Percentiles rank a stretch among this genome's conserved stretches.
phyloP scores from a whole-genome alignment of 1,140 invertebrate species.

The Zaprionus kolodkinae region DNA sequence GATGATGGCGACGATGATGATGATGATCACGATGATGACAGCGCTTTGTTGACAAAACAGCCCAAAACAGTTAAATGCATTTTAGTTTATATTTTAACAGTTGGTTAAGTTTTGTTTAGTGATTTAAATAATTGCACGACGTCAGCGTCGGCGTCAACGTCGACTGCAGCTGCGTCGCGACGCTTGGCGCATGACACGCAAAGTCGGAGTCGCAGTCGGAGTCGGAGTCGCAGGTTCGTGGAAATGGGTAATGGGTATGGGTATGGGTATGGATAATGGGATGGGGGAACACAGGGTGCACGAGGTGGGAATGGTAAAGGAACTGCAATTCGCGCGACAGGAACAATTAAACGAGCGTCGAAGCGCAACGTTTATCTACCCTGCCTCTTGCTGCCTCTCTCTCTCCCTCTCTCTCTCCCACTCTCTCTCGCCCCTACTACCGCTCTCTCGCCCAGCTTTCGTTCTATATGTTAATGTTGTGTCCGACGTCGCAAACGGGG shows the following conservation, averaged over 20 bases:
- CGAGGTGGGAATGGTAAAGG: slow-evolving; percentile 30
- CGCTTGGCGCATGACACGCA: slow-evolving; percentile 47
- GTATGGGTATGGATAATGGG: neutral
- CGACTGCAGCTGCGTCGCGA: slow-evolving; percentile 17
- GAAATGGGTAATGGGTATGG: slow-evolving; percentile 11
- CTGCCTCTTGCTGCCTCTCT: neutral
- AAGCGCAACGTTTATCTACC: slow-evolving; percentile 59
- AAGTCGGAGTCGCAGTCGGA: neutral
- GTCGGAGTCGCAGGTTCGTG: slow-evolving; percentile 7
- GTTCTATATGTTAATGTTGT: slow-evolving; percentile 60
- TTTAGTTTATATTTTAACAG: slow-evolving; percentile 82
- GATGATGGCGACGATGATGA: neutral
- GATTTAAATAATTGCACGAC: slow-evolving; percentile 73
- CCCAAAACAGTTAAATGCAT: slow-evolving; percentile 80
- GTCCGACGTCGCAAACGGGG: slow-evolving; percentile 27
- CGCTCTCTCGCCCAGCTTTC: slow-evolving; percentile 14
- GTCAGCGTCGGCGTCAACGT: slow-evolving; percentile 18
- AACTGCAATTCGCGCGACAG: slow-evolving; percentile 76
- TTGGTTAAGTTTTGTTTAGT: slow-evolving; percentile 82
- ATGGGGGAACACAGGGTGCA: neutral
- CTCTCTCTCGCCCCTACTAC: neutral
- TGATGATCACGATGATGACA: slow-evolving; percentile 62
- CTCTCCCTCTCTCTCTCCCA: neutral
- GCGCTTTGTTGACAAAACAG: slow-evolving; percentile 79
- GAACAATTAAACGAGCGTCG: slow-evolving; percentile 77